Percentiles rank a stretch among this genome's conserved stretches.
These are phyloP conservation scores for Anabacerthia variegaticeps DNA, from an alignment of 2,797 vertebrate genomes.

Conservation along the genomic window DNA sequence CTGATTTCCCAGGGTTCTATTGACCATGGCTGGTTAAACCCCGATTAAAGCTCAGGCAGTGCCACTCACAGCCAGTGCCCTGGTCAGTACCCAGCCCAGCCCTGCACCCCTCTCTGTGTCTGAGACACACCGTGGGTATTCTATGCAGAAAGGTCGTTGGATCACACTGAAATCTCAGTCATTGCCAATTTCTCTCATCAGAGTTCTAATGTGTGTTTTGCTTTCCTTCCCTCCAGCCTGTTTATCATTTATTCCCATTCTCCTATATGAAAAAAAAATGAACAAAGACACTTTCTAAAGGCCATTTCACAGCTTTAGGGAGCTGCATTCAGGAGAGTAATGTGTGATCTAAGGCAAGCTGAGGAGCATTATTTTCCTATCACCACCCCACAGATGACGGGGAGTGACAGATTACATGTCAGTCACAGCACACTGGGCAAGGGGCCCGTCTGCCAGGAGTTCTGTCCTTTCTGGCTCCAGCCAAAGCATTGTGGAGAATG, in stretches of 20 bases:
- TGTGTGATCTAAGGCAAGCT: slow-evolving; percentile 68
- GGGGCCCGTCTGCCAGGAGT: slow-evolving; percentile 31
- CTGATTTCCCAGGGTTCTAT: not conserved
- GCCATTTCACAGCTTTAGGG: slow-evolving; percentile 68
- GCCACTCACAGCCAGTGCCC: not conserved
- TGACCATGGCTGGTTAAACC: not conserved
- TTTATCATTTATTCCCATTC: slow-evolving; percentile 58
- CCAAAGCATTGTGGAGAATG: slow-evolving; percentile 43
- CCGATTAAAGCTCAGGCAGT: not conserved
- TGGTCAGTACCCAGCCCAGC: not conserved
- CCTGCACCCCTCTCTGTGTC: not conserved
- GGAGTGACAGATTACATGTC: slow-evolving; percentile 65
- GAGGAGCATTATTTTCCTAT: slow-evolving; percentile 71
- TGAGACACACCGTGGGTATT: not conserved
- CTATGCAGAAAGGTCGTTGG: not conserved
- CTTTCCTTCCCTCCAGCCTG: slow-evolving; percentile 32
- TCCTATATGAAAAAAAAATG: slow-evolving; percentile 33
- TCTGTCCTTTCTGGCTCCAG: slow-evolving; percentile 50
- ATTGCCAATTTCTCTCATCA: not conserved
- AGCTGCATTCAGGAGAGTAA: slow-evolving; percentile 63
- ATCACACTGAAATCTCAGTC: not conserved
- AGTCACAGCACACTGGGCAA: slow-evolving; percentile 59
- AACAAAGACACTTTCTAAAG: slow-evolving; percentile 66
- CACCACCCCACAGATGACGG: slow-evolving; percentile 66
- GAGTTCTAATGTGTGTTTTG: slow-evolving; percentile 24